Percentiles rank a stretch among this genome's conserved stretches.
These are phyloP conservation scores for Oithona nana DNA, from an alignment of 2,888 invertebrate species.

Conservation along the genomic window DNA sequence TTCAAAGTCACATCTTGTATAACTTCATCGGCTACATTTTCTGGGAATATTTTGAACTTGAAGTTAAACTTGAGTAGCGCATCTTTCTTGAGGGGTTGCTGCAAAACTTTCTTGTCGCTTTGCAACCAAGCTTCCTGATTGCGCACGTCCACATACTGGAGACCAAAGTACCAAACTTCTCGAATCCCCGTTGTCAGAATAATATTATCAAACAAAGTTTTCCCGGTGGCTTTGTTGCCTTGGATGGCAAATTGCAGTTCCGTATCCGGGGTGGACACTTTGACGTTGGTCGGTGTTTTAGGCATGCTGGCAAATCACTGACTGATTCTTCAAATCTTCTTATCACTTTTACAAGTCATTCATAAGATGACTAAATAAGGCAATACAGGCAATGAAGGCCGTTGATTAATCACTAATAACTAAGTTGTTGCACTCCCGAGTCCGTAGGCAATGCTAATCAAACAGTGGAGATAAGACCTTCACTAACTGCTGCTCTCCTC, in stretches of 20 bases:
- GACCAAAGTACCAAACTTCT: not conserved
- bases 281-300: not conserved
- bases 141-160: not conserved
- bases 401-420: too few species aligned
- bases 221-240: not conserved
- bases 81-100: not conserved
- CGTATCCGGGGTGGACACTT: not conserved
- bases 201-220: not conserved
- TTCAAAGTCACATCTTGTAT: constrained; percentile 5
- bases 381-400: too few species aligned
- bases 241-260: not conserved
- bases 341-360: too few species aligned
- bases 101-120: not conserved
- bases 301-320: too few species aligned
- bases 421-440: too few species aligned
- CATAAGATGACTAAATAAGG: too few species aligned
- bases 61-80: not conserved
- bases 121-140: not conserved
- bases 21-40: constrained; percentile 7
- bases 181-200: not conserved
- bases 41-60: constrained; percentile 7
- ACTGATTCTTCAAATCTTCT: too few species aligned
- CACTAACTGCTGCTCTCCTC: too few species aligned
- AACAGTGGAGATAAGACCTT: too few species aligned
- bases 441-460: too few species aligned